Conservation (phyloP, 2,797 vertebrate species). For the Enteromius mattozi region DNA sequence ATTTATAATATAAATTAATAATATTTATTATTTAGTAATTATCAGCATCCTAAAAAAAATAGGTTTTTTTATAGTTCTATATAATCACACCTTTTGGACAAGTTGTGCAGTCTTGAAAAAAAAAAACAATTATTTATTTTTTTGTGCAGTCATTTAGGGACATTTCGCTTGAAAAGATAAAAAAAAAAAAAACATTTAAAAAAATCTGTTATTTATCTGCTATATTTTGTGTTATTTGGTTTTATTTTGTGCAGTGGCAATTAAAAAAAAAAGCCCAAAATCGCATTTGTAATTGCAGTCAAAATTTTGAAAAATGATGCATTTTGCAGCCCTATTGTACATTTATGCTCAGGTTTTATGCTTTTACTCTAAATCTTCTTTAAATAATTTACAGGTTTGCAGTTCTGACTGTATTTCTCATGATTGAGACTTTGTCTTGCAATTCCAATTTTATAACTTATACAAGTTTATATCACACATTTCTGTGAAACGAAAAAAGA, state of each 20-base stretch:
- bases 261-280: neutral
- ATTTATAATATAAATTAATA: neutral
- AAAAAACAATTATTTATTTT: too few relatives aligned
- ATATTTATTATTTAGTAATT: neutral
- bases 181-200: too few relatives aligned
- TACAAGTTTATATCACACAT: neutral
- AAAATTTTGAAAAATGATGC: neutral
- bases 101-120: neutral
- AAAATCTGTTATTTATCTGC: too few relatives aligned
- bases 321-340: neutral
- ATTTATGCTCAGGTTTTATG: neutral
- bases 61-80: neutral
- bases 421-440: neutral
- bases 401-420: neutral
- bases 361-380: neutral
- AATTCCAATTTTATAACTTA: neutral
- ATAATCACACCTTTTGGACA: neutral
- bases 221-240: neutral
- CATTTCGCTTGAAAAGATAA: too few relatives aligned
- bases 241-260: neutral
- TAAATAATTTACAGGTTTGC: too few relatives aligned
- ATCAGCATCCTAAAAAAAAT: neutral
- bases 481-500: neutral
- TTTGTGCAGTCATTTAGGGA: too few relatives aligned
- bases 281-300: neutral